Conservation (phyloP, 1,140 invertebrate species). For the Aphidius ervi region DNA sequence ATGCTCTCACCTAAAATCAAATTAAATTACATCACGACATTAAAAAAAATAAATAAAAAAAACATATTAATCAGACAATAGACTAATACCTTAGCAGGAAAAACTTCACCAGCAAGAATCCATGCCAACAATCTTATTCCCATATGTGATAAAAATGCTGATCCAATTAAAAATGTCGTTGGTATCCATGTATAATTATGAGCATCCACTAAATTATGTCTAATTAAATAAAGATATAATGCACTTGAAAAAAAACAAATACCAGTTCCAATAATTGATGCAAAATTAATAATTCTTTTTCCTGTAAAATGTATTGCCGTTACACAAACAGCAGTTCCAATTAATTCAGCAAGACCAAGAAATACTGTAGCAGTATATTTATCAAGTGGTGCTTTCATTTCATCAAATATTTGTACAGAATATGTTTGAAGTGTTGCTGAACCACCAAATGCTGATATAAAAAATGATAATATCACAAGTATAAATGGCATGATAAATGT, state of each 20-base stretch:
- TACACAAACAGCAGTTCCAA: slow-evolving; percentile 62
- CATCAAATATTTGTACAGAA: slow-evolving; percentile 67
- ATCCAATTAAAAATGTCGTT: slow-evolving; percentile 59
- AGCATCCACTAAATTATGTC: slow-evolving; percentile 27
- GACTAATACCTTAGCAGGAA: slow-evolving; percentile 34
- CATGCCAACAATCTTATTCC: slow-evolving; percentile 70
- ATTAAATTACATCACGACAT: no score
- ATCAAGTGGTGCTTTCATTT: slow-evolving; percentile 65
- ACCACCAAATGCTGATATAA: slow-evolving; percentile 68
- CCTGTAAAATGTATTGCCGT: slow-evolving; percentile 65
- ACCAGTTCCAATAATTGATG: slow-evolving; percentile 61
- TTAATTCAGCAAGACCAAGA: slow-evolving; percentile 63
- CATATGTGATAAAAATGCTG: slow-evolving; percentile 66
- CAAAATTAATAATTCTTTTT: slow-evolving; percentile 63
- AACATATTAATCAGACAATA: slow-evolving; percentile 18
- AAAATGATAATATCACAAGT: slow-evolving; percentile 62
- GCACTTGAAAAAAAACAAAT: slow-evolving; percentile 60
- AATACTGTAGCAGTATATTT: slow-evolving; percentile 69
- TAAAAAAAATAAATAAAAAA: slow-evolving; percentile 8
- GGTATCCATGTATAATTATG: slow-evolving; percentile 64
- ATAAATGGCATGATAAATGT: slow-evolving; percentile 63
- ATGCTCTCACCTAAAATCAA: slow-evolving; percentile 61
- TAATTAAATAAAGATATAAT: slow-evolving; percentile 53
- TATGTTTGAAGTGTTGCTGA: slow-evolving; percentile 68
- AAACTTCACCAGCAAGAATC: slow-evolving; percentile 72